Base-by-base conservation (phyloP, 2,888 invertebrate species). In the Galerucella pusilla region DNA sequence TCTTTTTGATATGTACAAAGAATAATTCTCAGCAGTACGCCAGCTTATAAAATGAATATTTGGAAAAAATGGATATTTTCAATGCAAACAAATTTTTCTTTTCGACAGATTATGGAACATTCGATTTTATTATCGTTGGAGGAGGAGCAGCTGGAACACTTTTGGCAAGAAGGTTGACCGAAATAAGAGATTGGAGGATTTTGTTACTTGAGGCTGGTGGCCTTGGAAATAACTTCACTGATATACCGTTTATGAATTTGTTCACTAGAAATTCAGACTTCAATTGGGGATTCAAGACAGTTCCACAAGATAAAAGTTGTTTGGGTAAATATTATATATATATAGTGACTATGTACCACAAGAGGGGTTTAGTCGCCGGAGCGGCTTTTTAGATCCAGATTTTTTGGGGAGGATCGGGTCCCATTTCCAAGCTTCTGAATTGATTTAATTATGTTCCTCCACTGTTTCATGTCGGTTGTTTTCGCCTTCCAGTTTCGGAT, bases 171-270 rank as follows among this genome's bases (percentile, higher is more conserved):
- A 66, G 81, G 65, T 73, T 81, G 25, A 73, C 79, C 7, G 81
- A 82, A 77, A 77, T 78, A n/a, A 28, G 52, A 11, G 63, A 72
- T 12, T 80, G 77, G 78, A 75, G 74, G 2, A 76, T 82, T 60
- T 65, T 81, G 10, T 69, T 81, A 10, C 59, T 82, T 35, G 82
- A 82, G 76, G 81, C 81, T 42, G 82, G 82, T 35, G 75, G 67
- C 10, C 52, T 71, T 28, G 74, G 77, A 71, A 74, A 75, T 28
- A 76, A 77, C 57, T 78, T 81, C 60, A 80, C 77, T 11, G 76
- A 77, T 54, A 80, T 81, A 45, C 78, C 80, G 14, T 77, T 28
- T n/a, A 61, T 78, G 61, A 60, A 46, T 35, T 14, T 57, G 1
- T 73, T 69, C 52, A 61, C 66, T 0, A 60, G 49, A 14, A 72